Conservation (phyloP, 2,113 vertebrate genomes). For the Oreochromis aureus region DNA sequence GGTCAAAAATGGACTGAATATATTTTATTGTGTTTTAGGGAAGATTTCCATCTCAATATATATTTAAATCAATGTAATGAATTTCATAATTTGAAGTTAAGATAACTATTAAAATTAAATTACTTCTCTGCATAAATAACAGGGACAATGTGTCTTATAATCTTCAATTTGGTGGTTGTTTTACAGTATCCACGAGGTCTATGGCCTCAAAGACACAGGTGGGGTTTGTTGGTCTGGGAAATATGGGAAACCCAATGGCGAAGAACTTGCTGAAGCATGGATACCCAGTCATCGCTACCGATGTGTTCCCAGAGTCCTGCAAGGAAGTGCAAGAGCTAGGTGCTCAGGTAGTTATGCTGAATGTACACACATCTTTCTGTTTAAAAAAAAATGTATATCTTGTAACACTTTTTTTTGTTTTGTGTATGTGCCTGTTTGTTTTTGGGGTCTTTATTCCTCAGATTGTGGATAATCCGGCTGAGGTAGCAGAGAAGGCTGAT, state of each 20-base stretch:
- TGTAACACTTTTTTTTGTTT: not conserved
- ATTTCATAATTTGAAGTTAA: not conserved
- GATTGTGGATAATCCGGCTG: conserved; percentile 91
- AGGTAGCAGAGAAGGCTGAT: conserved; percentile 93
- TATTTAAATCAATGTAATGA: not conserved
- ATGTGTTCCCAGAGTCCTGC: conserved; percentile 95
- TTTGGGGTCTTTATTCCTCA: conserved; percentile 41
- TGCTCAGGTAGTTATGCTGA: conserved; percentile 75
- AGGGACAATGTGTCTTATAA: not conserved
- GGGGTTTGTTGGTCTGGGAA: conserved; percentile 94
- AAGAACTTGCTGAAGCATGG: conserved; percentile 95
- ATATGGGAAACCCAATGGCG: conserved; percentile 99
- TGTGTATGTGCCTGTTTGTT: not conserved
- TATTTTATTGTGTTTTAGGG: not conserved
- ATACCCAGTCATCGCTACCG: conserved; percentile 90
- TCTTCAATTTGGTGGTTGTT: not conserved
- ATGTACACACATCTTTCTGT: not conserved
- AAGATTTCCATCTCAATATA: not conserved
- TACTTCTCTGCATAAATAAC: not conserved
- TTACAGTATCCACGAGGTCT: conserved; percentile 84
- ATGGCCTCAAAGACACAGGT: conserved; percentile 97
- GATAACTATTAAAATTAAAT: not conserved
- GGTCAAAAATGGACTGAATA: not conserved
- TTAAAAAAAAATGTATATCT: not conserved
- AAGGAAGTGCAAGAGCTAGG: conserved; percentile 91